A percentile compares a stretch with the other conserved stretches of the same genome.
phyloP scores from a whole-genome alignment of 2,113 vertebrate genomes.

The Aspiorhynchus laticeps region DNA sequence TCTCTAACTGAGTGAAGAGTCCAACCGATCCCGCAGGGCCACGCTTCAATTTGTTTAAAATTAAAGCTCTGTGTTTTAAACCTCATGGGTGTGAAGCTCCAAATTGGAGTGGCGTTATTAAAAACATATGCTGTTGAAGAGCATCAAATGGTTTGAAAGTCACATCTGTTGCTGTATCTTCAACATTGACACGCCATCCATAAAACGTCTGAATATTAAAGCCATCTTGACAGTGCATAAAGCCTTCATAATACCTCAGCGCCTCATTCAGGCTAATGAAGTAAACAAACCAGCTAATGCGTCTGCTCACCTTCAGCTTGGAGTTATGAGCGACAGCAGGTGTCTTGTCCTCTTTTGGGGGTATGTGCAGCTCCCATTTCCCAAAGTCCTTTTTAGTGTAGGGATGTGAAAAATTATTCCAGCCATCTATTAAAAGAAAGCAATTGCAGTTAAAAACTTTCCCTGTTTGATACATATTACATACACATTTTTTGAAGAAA shows the following conservation, averaged over 20 bases:
- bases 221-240: neutral
- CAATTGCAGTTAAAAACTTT: neutral
- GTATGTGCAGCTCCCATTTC: slow-evolving; percentile 78
- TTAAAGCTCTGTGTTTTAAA: slow-evolving; percentile 2
- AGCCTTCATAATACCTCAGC: slow-evolving; percentile 24
- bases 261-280: slow-evolving; percentile 36
- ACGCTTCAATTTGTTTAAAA: slow-evolving; percentile 23
- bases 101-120: slow-evolving; percentile 2
- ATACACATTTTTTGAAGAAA: neutral
- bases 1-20: neutral
- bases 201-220: slow-evolving; percentile 33
- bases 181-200: slow-evolving; percentile 23
- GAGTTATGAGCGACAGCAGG: slow-evolving; percentile 76
- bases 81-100: slow-evolving; percentile 14
- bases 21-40: neutral
- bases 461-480: neutral
- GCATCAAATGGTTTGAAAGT: slow-evolving; percentile 19
- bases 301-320: slow-evolving; percentile 75
- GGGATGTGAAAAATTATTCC: slow-evolving; percentile 79
- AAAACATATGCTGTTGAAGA: slow-evolving; percentile 34
- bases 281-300: slow-evolving; percentile 54
- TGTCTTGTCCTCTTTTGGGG: slow-evolving; percentile 72
- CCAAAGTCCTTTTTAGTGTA: slow-evolving; percentile 74
- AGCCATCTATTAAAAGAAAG: slow-evolving; percentile 67
- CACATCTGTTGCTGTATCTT: slow-evolving; percentile 8